Evolutionary conservation across 2,888 invertebrate genomes (phyloP), one percentile per base, ranked within the genome.

Genomic region (Eupeodes luniger): DNA sequence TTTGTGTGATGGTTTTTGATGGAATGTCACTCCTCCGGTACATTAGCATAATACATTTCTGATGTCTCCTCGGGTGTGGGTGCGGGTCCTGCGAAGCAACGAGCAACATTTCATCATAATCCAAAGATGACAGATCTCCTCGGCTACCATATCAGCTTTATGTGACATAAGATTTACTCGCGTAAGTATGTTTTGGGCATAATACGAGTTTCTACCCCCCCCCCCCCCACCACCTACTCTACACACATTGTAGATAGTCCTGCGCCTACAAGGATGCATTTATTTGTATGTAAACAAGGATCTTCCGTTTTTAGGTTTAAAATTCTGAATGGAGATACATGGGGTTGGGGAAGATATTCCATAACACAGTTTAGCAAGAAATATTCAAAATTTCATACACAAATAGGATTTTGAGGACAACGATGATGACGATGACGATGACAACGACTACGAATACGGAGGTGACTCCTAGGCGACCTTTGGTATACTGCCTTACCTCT

Each of bases 31-130:
- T 70, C 49, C 6, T 5, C 40, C 40, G 70, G 44, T 76, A 79
- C 75, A 86, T 82, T 78, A 86, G 69, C 86, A 86, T 80, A 83
- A 83, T 76, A 76, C 64, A 83, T 74, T 57, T 74, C 69, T 47
- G 66, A 66, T 66, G 53, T 74, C 62, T 66, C 64, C 12, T 4
- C 57, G 34, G 40, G 40, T 6, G 1, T 27, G 27, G 27, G 27
- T 2, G 34, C 57, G 14, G 1, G 40, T 7, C 5, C 40, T 40
- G 40, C 40, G 40, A 55, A 82, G 40, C 78, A 57, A 27, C 27
- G 12, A 40, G 44, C 27, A 70, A 40, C 12, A 40, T 47, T 59
- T 27, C 72, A 78, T 62, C 67, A 40, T 40, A 40, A 40, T 53
- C 36, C 74, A 69, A 27, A 78, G 79, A 78, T 16, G 59, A 40